Evolutionary conservation across 2,113 vertebrate species (phyloP).

Genomic region (Rhea americana): DNA sequence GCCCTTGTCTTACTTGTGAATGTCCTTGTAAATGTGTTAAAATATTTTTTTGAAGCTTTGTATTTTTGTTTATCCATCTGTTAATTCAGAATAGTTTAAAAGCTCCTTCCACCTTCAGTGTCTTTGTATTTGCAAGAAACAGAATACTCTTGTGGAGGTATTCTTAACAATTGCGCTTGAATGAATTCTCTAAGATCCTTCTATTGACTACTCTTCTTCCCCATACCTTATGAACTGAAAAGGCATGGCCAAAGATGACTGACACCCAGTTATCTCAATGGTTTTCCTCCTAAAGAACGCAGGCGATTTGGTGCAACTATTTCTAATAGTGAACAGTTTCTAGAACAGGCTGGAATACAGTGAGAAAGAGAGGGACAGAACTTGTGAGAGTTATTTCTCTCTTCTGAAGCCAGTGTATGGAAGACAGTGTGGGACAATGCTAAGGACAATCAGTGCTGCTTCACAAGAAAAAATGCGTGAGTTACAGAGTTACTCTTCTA

Average conservation of each 20-base stretch:
- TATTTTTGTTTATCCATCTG: neutral
- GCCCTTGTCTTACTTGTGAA: neutral
- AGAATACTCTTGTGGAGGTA: neutral
- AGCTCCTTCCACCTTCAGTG: neutral
- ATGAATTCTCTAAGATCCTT: neutral
- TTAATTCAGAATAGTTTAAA: neutral
- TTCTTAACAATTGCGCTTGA: neutral
- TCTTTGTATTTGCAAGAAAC: neutral
- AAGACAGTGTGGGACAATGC: neutral
- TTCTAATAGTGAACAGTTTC: neutral
- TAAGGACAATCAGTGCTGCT: neutral
- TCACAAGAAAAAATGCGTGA: neutral
- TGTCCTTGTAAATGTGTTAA: neutral
- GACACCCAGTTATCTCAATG: neutral
- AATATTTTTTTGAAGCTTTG: neutral
- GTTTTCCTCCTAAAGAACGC: neutral
- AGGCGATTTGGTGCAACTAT: neutral
- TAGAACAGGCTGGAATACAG: neutral
- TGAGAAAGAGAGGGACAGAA: neutral
- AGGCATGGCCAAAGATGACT: neutral
- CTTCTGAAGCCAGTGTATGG: neutral
- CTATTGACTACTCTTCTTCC: neutral
- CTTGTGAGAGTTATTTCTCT: neutral
- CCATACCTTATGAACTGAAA: neutral
- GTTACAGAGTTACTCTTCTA: neutral